These are phyloP conservation scores for Aphaenogaster rudis DNA, from an alignment of 1,140 invertebrate genomes.

Conservation along the genomic window DNA sequence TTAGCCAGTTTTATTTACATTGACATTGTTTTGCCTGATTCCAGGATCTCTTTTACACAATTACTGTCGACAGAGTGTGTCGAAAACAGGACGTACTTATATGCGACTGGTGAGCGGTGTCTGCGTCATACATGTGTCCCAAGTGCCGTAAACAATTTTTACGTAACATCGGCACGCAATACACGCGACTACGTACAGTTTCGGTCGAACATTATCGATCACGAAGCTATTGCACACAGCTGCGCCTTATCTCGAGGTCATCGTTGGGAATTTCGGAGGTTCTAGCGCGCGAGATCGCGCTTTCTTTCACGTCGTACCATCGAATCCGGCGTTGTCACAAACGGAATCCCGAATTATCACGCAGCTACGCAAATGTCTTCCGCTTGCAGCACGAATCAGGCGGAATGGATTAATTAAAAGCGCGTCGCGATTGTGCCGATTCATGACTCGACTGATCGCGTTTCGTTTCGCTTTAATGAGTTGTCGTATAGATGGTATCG, in stretches of 20 bases:
- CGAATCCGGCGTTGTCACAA: background rate
- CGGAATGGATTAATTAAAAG: conserved; percentile 17
- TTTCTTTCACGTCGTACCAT: background rate
- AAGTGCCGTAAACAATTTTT: conserved; percentile 62
- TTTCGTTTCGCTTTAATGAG: conserved; percentile 15
- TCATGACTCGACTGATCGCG: background rate
- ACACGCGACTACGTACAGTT: background rate
- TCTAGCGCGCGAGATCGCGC: background rate
- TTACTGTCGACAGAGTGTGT: background rate
- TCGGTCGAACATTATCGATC: conserved; percentile 34
- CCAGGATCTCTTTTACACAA: background rate
- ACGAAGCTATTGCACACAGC: background rate
- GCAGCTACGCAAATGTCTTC: background rate
- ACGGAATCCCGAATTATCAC: background rate
- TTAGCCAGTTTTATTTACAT: conserved; percentile 2
- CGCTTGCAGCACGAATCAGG: background rate
- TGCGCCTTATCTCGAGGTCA: conserved; percentile 13
- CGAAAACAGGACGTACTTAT: conserved; percentile 12
- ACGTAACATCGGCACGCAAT: conserved; percentile 45
- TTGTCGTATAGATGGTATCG: background rate
- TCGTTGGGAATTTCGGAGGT: background rate
- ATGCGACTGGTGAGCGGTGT: background rate
- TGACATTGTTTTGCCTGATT: background rate
- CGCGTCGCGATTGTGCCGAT: conserved; percentile 12
- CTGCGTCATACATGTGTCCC: conserved; percentile 14